Evolutionary conservation across 2,113 vertebrate genomes (phyloP).

Genomic region (Psophia crepitans): DNA sequence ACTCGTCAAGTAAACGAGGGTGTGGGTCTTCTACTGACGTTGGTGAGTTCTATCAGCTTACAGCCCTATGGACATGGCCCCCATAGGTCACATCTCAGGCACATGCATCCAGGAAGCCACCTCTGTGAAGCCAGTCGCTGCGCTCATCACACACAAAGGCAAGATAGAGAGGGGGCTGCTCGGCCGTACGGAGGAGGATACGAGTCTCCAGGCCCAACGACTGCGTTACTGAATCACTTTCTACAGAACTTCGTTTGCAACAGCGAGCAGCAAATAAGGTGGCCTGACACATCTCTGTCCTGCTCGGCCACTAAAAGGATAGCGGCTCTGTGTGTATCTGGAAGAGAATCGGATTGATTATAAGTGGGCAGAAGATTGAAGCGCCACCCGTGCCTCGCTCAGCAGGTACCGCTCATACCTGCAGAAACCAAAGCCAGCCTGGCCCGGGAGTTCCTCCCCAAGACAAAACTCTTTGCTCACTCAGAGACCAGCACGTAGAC

Average conservation of each 20-base stretch:
- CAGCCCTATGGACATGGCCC: neutral
- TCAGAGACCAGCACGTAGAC: accelerated
- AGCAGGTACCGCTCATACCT: neutral
- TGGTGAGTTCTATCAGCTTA: neutral
- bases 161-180: neutral
- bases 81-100: neutral
- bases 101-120: neutral
- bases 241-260: neutral
- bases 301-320: neutral
- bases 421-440: neutral
- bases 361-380: neutral
- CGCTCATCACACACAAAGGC: neutral
- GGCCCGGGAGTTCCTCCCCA: neutral
- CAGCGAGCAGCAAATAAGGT: neutral
- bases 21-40: neutral
- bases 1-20: neutral
- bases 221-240: neutral
- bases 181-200: neutral
- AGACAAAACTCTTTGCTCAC: accelerated
- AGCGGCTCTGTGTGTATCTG: neutral
- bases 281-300: neutral
- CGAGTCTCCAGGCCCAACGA: neutral
- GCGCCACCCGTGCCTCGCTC: neutral
- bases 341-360: neutral
- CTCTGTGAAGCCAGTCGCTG: neutral